Base-by-base conservation (phyloP, 1,140 invertebrate species). In the Leptinotarsa undecemlineata region DNA sequence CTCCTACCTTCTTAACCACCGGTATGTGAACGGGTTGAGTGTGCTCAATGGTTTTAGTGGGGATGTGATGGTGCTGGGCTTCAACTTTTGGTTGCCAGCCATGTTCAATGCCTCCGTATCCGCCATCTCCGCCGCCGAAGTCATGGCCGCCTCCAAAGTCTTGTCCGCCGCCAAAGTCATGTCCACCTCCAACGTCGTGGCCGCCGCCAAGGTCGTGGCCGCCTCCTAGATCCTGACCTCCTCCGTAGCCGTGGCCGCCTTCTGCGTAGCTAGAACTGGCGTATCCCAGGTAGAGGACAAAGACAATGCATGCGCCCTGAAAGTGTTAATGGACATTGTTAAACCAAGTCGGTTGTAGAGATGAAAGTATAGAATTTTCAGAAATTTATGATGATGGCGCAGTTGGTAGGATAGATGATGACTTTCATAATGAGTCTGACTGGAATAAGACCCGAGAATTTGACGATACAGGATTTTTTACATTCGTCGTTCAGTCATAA, bases 1-100 rank as follows among this genome's bases (percentile, higher is more conserved):
- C 89, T 1, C 91, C 91, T 68, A 93, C 90, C 84, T 93, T 93
- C 82, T 93, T 92, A 74, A 92, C 89, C 77, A 93, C 90, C 14
- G 90, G 91, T 57, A 93, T 89, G 20, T 91, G 91, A 71, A 92
- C 90, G 0, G 90, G 89, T 80, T 92, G 92, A 1, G 90, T 89
- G 82, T 89, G 87, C 79, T 91, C 90, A 19, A 89, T 86, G 77
- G 90, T 89, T 8, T 90, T 88, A 47, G 86, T 86, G 19, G 85
- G 84, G 20, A 85, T 83, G 67, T 87, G 72, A 74, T 85, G 77
- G 78, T 85, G 79, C 79, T 84, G 76, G 73, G 79, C 80, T 13
- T 80, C 81, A 57, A 75, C 76, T 74, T 73, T 11, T 33, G 74
- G 48, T 19, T 79, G 48, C 48, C 63, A 71, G 20, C 73, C 75